Evolutionary conservation across 35 echinoderm and acorn worm genomes (phyloP).

Genomic region (Patiria miniata): DNA sequence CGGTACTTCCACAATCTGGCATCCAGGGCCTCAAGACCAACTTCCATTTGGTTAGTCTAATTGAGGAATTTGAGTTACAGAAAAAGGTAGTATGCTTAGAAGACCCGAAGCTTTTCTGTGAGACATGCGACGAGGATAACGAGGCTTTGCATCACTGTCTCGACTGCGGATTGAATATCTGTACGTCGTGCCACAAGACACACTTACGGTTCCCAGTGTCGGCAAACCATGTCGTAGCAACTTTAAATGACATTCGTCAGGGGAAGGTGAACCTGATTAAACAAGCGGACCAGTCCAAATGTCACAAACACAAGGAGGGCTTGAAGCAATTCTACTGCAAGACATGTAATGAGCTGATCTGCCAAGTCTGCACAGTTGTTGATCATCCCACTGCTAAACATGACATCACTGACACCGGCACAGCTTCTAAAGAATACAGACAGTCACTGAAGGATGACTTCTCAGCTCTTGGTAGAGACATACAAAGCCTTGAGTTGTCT

Average conservation of each 20-base stretch:
- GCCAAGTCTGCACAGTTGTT: slow-evolving; percentile 52
- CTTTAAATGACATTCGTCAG: not conserved
- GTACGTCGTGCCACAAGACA: not conserved
- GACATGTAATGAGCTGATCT: slow-evolving; percentile 43
- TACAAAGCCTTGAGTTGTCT: no score
- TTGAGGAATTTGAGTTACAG: slow-evolving; percentile 18
- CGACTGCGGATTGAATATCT: slow-evolving; percentile 36
- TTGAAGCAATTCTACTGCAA: slow-evolving; percentile 48
- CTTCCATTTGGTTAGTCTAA: slow-evolving; percentile 45
- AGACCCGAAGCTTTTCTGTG: not conserved
- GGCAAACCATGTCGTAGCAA: not conserved
- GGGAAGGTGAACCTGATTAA: not conserved
- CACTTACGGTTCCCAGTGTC: slow-evolving; percentile 22
- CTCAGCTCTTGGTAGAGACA: no score
- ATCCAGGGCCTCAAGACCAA: slow-evolving; percentile 37
- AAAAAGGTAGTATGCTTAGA: not conserved
- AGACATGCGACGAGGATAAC: not conserved
- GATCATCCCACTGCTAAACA: not conserved
- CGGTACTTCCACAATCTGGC: not conserved
- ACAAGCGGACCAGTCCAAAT: not conserved
- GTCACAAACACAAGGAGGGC: slow-evolving; percentile 31
- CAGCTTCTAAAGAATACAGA: not conserved
- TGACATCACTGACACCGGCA: not conserved
- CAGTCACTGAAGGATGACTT: not conserved
- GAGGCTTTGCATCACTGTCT: not conserved